Evolutionary conservation across 2,797 vertebrate genomes (phyloP).

Genomic region (Pipistrellus pipistrellus): DNA sequence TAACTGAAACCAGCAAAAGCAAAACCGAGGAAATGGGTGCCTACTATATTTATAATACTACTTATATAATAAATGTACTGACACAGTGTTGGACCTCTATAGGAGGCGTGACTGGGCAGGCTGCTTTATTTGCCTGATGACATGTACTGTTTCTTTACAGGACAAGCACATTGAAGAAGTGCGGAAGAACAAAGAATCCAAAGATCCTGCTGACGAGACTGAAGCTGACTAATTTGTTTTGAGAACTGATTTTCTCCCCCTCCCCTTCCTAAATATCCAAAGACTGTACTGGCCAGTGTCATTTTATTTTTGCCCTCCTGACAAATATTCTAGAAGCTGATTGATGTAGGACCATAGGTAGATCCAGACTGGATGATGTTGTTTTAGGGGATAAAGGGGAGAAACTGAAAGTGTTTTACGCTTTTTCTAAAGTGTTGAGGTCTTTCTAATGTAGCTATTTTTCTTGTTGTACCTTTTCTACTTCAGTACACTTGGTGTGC

Average conservation of each 20-base stretch:
- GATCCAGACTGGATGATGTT: slow-evolving; percentile 87
- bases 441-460: slow-evolving; percentile 91
- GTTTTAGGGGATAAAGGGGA: slow-evolving; percentile 89
- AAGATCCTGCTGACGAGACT: slow-evolving; percentile 90
- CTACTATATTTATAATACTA: not conserved
- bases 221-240: slow-evolving; percentile 87
- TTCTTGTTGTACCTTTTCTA: slow-evolving; percentile 91
- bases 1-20: not conserved
- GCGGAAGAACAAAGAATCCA: slow-evolving; percentile 95
- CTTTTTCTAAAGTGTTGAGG: slow-evolving; percentile 91
- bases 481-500: slow-evolving; percentile 83
- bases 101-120: rapidly evolving
- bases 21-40: not conserved
- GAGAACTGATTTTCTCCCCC: slow-evolving; percentile 87
- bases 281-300: slow-evolving; percentile 92
- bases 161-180: slow-evolving; percentile 97
- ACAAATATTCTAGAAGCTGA: slow-evolving; percentile 88
- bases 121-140: not conserved
- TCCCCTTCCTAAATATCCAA: slow-evolving; percentile 90
- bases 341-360: slow-evolving; percentile 90
- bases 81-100: not conserved
- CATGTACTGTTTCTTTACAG: slow-evolving; percentile 85
- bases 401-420: slow-evolving; percentile 89
- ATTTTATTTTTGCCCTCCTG: slow-evolving; percentile 86
- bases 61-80: too few species aligned